Evolutionary conservation across 2,113 vertebrate genomes (phyloP).

Genomic region (Lampris incognitus): DNA sequence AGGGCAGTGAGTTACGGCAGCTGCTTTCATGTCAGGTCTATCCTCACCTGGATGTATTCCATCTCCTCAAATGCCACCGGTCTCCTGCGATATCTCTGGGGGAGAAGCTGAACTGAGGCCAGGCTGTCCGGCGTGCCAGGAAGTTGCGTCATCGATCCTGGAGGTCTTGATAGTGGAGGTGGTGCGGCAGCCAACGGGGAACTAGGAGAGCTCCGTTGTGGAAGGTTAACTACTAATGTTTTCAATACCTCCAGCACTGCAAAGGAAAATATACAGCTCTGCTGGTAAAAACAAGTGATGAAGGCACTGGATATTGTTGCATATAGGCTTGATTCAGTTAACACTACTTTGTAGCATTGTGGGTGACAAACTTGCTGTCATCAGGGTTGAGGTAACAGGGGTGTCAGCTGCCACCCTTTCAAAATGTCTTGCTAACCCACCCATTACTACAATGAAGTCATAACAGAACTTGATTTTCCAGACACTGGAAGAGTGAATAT

Average conservation of each 20-base stretch:
- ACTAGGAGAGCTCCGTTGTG: slow-evolving; percentile 48
- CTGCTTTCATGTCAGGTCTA: background rate
- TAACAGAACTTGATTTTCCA: too few relatives aligned
- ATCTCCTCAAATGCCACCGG: slow-evolving; percentile 76
- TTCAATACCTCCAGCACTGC: slow-evolving; percentile 77
- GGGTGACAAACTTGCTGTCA: too few relatives aligned
- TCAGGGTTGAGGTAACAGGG: too few relatives aligned
- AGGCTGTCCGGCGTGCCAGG: slow-evolving; percentile 76
- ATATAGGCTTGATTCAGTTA: too few relatives aligned
- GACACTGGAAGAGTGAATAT: too few relatives aligned
- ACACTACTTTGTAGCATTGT: too few relatives aligned
- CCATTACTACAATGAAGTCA: too few relatives aligned
- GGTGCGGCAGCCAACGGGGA: slow-evolving; percentile 35
- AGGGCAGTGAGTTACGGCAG: background rate
- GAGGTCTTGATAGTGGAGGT: slow-evolving; percentile 53
- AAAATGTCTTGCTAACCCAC: too few relatives aligned
- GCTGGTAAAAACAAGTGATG: background rate
- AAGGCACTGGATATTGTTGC: background rate
- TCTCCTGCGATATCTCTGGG: slow-evolving; percentile 81
- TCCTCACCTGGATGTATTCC: slow-evolving; percentile 82
- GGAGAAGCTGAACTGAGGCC: slow-evolving; percentile 72
- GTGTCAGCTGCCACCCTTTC: too few relatives aligned
- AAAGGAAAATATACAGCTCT: background rate
- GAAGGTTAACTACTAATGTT: slow-evolving; percentile 44
- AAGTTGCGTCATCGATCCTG: slow-evolving; percentile 55